Evolutionary conservation across 2,888 invertebrate species (phyloP), one percentile per base, ranked within the genome.

Genomic region (Drosophila barbarae): DNA sequence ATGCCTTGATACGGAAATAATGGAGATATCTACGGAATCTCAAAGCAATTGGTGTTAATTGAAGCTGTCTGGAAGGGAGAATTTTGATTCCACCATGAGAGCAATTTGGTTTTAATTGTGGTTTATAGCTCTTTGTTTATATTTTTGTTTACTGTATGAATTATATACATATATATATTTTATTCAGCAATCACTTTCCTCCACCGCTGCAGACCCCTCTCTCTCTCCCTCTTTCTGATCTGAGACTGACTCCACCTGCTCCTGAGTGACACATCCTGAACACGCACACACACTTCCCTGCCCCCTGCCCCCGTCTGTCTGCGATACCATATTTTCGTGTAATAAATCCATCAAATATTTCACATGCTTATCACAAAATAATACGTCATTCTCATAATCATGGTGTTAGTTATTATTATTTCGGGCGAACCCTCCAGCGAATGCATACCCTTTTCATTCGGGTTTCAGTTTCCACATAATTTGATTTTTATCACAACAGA

Each of bases 301-400:
- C 23, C 21, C n/a, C 30, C 10, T 21, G 30, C 15, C n/a, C 30
- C n/a, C 28, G 30, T 35, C 23, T 39, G 46, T 26, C 34, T 35
- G 32, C 26, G 41, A 34, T 47, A 35, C 21, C 52, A 28, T 54
- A 58, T 65, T 79, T 61, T 47, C 15, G 34, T 59, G 71, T 77
- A 77, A 83, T 80, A 76, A 84, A 81, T 85, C 81, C 85, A 85
- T 85, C 81, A 81, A 70, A 70, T 66, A 52, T 61, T 77, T 83
- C 80, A 72, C 67, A 72, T 80, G 74, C 71, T 70, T 85, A 85
- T 81, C 85, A 80, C 67, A 65, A 74, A 74, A 67, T 73, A 76
- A 85, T 81, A 73, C 77, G 81, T 81, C 84, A 81, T 76, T 71
- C 77, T 59, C 61, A 72, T 56, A 65, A 69, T 55, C 42, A 55